These are phyloP conservation scores for Porites australiensis DNA, from an alignment of 64 coral and sea anemone species.

Conservation along the genomic window DNA sequence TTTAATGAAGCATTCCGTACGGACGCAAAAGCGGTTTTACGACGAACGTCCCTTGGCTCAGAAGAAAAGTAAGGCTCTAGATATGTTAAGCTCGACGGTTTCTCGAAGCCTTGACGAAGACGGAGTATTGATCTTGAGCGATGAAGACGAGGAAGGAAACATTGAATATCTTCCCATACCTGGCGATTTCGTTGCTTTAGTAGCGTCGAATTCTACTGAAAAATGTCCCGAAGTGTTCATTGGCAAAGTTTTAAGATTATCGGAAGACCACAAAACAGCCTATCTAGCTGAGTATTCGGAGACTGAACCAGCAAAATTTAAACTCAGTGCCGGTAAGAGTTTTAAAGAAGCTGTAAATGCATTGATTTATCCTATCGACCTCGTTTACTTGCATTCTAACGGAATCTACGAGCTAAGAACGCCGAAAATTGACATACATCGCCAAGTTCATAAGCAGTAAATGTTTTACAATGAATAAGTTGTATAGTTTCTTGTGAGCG, in stretches of 20 bases:
- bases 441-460: too few relatives aligned
- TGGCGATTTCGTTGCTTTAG: slow-evolving; percentile 1
- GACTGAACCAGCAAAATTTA: neutral
- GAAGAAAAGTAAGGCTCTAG: slow-evolving; percentile 12
- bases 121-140: neutral
- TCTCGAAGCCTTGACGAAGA: neutral
- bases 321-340: slow-evolving; percentile 12
- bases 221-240: slow-evolving; percentile 19
- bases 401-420: neutral
- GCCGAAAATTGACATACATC: too few relatives aligned
- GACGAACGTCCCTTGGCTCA: slow-evolving; percentile 14
- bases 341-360: neutral
- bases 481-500: too few relatives aligned
- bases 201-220: slow-evolving; percentile 7
- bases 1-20: slow-evolving; percentile 17
- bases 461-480: too few relatives aligned
- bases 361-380: neutral
- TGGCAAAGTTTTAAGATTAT: neutral
- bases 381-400: neutral
- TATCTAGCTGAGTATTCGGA: neutral
- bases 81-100: neutral
- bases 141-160: neutral
- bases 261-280: slow-evolving; percentile 2
- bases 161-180: neutral
- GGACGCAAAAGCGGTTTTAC: slow-evolving; percentile 17